These are phyloP conservation scores for Salminus brasiliensis DNA, from an alignment of 2,113 vertebrate genomes.

Conservation along the genomic window DNA sequence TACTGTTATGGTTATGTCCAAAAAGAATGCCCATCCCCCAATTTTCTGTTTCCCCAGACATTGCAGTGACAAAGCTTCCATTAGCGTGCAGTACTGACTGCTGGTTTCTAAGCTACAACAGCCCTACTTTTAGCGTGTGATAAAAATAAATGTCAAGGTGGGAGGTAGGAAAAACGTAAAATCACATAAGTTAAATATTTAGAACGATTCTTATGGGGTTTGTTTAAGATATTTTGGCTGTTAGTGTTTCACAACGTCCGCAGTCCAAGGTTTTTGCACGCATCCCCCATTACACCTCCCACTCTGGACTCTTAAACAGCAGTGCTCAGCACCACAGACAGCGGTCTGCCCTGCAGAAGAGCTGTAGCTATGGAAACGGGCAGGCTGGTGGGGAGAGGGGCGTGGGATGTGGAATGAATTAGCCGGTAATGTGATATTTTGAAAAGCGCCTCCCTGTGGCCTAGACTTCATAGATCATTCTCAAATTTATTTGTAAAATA, in stretches of 20 bases:
- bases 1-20: background rate
- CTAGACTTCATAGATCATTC: background rate
- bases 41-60: background rate
- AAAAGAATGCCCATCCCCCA: constrained; percentile 10
- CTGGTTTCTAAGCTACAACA: constrained; percentile 49
- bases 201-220: no score
- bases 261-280: background rate
- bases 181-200: background rate
- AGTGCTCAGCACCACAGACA: constrained; percentile 59
- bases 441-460: constrained; percentile 23
- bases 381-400: constrained; percentile 46
- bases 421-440: constrained; percentile 53
- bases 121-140: background rate
- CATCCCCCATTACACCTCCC: constrained; percentile 33
- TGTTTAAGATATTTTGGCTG: background rate
- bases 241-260: background rate
- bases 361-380: constrained; percentile 70
- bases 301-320: constrained; percentile 36
- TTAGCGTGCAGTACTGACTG: constrained; percentile 14
- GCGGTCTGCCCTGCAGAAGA: constrained; percentile 46
- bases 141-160: background rate
- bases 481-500: background rate
- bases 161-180: background rate
- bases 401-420: constrained; percentile 44
- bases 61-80: constrained; percentile 21